These are phyloP conservation scores for Hybognathus amarus DNA, from an alignment of 2,797 vertebrate genomes.

Conservation along the genomic window DNA sequence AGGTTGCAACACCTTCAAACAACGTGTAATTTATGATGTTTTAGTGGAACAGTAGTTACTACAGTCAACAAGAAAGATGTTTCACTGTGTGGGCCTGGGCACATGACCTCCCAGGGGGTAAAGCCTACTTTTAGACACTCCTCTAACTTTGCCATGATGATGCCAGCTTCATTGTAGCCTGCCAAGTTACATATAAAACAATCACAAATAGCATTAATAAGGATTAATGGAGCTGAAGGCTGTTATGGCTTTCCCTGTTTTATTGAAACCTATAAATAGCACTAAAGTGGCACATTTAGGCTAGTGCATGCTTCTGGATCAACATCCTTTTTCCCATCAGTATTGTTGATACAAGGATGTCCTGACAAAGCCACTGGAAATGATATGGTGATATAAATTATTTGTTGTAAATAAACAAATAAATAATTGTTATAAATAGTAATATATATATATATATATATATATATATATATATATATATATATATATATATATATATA, in stretches of 20 bases:
- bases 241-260: background rate
- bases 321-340: background rate
- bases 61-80: conserved; percentile 47
- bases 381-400: background rate
- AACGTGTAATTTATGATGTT: conserved; percentile 42
- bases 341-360: background rate
- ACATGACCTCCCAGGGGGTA: conserved; percentile 32
- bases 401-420: no score
- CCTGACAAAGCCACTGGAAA: background rate
- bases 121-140: conserved; percentile 49
- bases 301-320: background rate
- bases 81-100: conserved; percentile 22
- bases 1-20: conserved; percentile 32
- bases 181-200: background rate
- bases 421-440: no score
- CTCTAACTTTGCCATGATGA: conserved; percentile 11
- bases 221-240: background rate
- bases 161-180: conserved; percentile 26
- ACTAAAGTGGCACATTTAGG: background rate
- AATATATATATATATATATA: no score
- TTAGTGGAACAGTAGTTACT: conserved; percentile 39
- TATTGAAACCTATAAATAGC: background rate
- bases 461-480: no score
- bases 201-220: background rate
- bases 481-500: no score